Evolutionary conservation across 2,888 invertebrate genomes (phyloP), one percentile per base, ranked within the genome.

Genomic region (Mamestra brassicae): DNA sequence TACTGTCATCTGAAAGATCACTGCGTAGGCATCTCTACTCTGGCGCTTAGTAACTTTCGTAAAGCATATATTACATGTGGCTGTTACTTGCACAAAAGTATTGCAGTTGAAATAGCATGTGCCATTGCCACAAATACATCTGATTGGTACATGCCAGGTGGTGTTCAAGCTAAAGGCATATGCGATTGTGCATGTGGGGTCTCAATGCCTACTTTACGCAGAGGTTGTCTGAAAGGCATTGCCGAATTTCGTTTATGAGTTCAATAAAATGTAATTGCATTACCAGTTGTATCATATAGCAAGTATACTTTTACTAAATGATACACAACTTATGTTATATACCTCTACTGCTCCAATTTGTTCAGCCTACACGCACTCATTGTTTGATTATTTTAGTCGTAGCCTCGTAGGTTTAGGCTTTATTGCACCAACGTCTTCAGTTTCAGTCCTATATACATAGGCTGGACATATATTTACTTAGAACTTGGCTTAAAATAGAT

Each of bases 331-430:
- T 26, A 26, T 26, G 26, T 17, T 36, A 11, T 42, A 10, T 11
- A 6, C 13, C 17, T 55, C 8, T 34, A 17, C 11, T 78, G 64
- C 11, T 62, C 64, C 68, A 58, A 69, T 83, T 83, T 66, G 42
- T 58, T 80, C 74, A 80, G 65, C 84, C 84, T 68, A 80, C 83
- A 79, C 64, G 45, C 50, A 67, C 50, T 71, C 54, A 58, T 36
- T 15, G 52, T 62, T n/a, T n/a, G n/a, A n/a, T n/a, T n/a, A n/a
- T n/a, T n/a, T 42, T 52, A 26, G 36, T 62, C n/a, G 11, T 45
- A 45, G n/a, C n/a, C n/a, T 36, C 45, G 79, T 71, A 60, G 61
- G 58, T 55, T 60, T 67, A 38, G 50, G 26, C 36, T 76, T 57
- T 50, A 75, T 50, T 55, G 26, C 26, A n/a, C 15, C 11, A 45